Percentiles rank a stretch among this genome's conserved stretches.
phyloP scores from a whole-genome alignment of 2,888 invertebrate species.

The Lasius platythorax region DNA sequence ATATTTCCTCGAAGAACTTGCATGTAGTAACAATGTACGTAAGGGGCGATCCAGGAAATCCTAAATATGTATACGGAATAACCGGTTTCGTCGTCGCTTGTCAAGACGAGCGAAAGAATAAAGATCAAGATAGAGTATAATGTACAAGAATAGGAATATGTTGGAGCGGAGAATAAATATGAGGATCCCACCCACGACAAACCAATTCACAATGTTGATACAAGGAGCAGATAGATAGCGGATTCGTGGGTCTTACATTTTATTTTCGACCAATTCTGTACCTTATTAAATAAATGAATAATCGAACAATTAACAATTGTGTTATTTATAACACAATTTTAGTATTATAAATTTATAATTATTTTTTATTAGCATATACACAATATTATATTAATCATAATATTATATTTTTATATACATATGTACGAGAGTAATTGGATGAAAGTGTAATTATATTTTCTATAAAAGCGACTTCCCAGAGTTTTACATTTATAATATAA shows the following conservation, averaged over 20 bases:
- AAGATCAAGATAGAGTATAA: constrained; percentile 31
- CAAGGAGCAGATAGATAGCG: background rate
- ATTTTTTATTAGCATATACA: background rate
- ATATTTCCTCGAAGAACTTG: constrained; percentile 25
- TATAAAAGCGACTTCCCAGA: too few relatives aligned
- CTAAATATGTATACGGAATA: constrained; percentile 50
- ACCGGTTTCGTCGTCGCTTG: constrained; percentile 43
- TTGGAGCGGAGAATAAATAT: constrained; percentile 19
- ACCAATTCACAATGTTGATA: background rate
- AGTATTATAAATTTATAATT: background rate
- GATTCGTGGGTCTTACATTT: background rate
- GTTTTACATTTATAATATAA: background rate
- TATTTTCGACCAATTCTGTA: background rate
- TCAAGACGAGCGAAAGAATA: constrained; percentile 28
- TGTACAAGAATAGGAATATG: constrained; percentile 17
- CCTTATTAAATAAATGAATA: background rate
- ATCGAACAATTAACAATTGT: background rate
- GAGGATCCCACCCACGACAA: constrained; percentile 7
- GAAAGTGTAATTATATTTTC: background rate
- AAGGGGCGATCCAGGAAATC: constrained; percentile 38
- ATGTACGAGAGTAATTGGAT: too few relatives aligned
- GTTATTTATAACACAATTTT: background rate
- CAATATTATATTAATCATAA: background rate
- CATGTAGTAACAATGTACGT: constrained; percentile 10
- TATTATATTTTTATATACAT: background rate